Percentiles rank a stretch among this genome's conserved stretches.
phyloP scores from a whole-genome alignment of 1,140 invertebrate genomes.

The Odontomachus brunneus region DNA sequence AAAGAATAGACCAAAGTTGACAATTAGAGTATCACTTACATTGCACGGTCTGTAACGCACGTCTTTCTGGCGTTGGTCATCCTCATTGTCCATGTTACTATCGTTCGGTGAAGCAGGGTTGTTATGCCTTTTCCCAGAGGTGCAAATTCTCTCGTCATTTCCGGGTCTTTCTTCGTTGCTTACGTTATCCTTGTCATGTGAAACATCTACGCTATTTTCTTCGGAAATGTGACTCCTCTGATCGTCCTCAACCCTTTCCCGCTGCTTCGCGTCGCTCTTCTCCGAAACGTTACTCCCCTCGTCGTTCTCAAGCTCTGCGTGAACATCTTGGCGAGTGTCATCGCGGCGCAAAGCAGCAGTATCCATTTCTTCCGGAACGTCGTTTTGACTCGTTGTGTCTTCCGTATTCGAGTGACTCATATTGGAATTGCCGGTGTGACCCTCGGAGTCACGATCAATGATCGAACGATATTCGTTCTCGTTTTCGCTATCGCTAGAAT shows the following conservation, averaged over 20 bases:
- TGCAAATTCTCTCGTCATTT: not conserved
- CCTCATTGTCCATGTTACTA: not conserved
- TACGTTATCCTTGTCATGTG: not conserved
- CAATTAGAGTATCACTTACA: slow-evolving; percentile 19
- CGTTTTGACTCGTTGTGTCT: no score
- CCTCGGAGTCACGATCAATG: not conserved
- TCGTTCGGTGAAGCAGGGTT: not conserved
- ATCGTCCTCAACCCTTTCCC: not conserved
- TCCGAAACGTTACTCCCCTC: no score
- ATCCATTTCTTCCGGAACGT: no score
- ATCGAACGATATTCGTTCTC: not conserved
- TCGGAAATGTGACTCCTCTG: not conserved
- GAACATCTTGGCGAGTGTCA: no score
- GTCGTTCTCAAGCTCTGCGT: no score
- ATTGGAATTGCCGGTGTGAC: not conserved
- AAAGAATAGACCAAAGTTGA: no score
- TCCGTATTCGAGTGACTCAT: not conserved
- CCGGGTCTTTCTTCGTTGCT: no score
- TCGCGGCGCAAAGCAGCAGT: no score
- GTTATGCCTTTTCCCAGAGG: not conserved
- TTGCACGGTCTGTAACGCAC: slow-evolving; percentile 11
- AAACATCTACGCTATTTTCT: not conserved
- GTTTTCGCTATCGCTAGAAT: slow-evolving; percentile 19
- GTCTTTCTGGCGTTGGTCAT: not conserved
- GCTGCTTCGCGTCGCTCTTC: no score